Conservation (phyloP, 2,888 invertebrate genomes). For the Laothoe populi region DNA sequence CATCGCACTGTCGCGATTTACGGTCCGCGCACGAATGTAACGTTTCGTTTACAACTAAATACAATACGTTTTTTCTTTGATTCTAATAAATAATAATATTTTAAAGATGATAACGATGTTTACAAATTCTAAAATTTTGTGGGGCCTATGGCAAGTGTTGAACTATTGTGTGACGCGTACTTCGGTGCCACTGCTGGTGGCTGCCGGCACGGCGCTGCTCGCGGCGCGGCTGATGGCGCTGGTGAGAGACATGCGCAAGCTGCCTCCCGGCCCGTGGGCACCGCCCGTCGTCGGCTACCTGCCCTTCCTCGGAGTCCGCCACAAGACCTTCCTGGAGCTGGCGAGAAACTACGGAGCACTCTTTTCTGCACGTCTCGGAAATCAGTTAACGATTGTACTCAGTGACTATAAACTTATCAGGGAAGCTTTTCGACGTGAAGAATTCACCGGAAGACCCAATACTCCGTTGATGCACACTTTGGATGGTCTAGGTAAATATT, state of each 20-base stretch:
- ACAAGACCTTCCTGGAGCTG: slow-evolving; percentile 91
- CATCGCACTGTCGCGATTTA: slow-evolving; percentile 65
- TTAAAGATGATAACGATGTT: slow-evolving; percentile 69
- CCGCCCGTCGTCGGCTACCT: slow-evolving; percentile 93
- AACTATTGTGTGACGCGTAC: slow-evolving; percentile 72
- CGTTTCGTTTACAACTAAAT: slow-evolving; percentile 55
- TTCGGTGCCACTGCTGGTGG: slow-evolving; percentile 75
- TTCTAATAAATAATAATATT: slow-evolving; percentile 46
- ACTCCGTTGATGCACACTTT: slow-evolving; percentile 94
- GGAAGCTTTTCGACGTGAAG: slow-evolving; percentile 93
- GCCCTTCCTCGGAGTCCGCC: slow-evolving; percentile 91
- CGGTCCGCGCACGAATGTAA: slow-evolving; percentile 70
- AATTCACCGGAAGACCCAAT: slow-evolving; percentile 94
- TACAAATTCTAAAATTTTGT: slow-evolving; percentile 80
- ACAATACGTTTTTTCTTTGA: slow-evolving; percentile 44
- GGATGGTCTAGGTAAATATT: slow-evolving; percentile 94
- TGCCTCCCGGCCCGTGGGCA: slow-evolving; percentile 96
- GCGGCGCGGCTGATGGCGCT: slow-evolving; percentile 75
- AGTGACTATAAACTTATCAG: slow-evolving; percentile 94
- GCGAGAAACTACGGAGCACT: slow-evolving; percentile 92
- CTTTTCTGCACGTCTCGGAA: slow-evolving; percentile 92
- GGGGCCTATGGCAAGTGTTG: slow-evolving; percentile 79
- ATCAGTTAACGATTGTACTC: slow-evolving; percentile 92
- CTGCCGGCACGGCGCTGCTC: slow-evolving; percentile 77
- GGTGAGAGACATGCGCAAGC: slow-evolving; percentile 71